Percentiles rank a stretch among this genome's conserved stretches.
Conservation (phyloP, 2,888 invertebrate species). For the Apomyelois bistriatella region DNA sequence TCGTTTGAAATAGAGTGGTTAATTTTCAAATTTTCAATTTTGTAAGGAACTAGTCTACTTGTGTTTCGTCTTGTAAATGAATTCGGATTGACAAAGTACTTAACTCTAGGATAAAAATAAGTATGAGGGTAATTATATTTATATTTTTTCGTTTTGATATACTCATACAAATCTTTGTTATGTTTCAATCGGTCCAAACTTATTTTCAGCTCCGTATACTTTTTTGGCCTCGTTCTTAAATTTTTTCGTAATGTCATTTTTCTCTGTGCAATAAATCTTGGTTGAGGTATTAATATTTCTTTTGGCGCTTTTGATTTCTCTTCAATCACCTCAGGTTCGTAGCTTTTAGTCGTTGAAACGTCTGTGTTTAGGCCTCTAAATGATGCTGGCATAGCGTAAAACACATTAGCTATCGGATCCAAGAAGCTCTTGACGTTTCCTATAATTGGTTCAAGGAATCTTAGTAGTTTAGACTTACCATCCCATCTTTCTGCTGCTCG, state of each 20-base stretch:
- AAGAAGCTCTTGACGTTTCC: constrained; percentile 56
- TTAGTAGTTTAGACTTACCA: constrained; percentile 73
- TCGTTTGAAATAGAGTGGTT: constrained; percentile 27
- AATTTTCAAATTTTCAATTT: constrained; percentile 33
- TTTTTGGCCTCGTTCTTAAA: constrained; percentile 53
- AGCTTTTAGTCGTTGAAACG: constrained; percentile 52
- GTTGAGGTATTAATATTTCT: constrained; percentile 65
- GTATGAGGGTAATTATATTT: constrained; percentile 68
- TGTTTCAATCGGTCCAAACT: constrained; percentile 62
- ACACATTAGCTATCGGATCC: constrained; percentile 63
- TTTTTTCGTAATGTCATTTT: constrained; percentile 56
- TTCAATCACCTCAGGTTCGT: constrained; percentile 44
- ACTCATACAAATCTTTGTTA: constrained; percentile 69
- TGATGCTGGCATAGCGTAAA: constrained; percentile 66
- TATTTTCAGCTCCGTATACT: constrained; percentile 60
- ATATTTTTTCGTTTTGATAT: constrained; percentile 70
- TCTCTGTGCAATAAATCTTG: constrained; percentile 65
- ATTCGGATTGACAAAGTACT: constrained; percentile 62
- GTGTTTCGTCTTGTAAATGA: constrained; percentile 49
- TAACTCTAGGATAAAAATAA: constrained; percentile 66
- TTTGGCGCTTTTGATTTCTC: constrained; percentile 50
- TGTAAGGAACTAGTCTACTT: constrained; percentile 50
- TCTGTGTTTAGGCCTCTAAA: constrained; percentile 65
- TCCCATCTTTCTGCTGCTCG: constrained; percentile 74
- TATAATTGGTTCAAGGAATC: constrained; percentile 67